A percentile compares a stretch with the other conserved stretches of the same genome.
Evolutionary conservation across 2,113 vertebrate genomes (phyloP).

Genomic region (Nematolebias whitei): DNA sequence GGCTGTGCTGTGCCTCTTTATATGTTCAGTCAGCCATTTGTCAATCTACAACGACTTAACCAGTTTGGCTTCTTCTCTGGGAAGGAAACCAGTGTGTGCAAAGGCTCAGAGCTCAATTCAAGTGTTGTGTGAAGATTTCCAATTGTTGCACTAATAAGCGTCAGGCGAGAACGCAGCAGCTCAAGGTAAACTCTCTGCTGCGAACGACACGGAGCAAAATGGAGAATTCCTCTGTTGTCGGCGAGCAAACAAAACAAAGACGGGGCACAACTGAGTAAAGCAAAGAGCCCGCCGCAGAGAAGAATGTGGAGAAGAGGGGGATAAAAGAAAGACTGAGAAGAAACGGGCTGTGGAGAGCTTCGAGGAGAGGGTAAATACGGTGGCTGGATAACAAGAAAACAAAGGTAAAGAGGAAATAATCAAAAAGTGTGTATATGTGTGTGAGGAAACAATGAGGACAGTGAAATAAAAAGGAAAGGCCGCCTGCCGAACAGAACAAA

Average conservation of each 20-base stretch:
- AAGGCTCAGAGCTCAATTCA: conserved; percentile 8
- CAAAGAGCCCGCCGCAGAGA: conserved; percentile 46
- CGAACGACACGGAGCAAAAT: conserved; percentile 29
- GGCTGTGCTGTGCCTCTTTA: too few relatives aligned
- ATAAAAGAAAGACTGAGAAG: conserved; percentile 33
- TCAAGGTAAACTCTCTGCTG: conserved; percentile 56
- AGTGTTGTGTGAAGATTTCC: conserved; percentile 11
- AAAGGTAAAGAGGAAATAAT: conserved; percentile 54
- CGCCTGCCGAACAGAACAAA: conserved; percentile 74
- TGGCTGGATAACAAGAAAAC: conserved; percentile 61
- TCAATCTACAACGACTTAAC: too few relatives aligned
- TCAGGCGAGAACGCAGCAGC: conserved; percentile 2
- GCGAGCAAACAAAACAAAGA: conserved; percentile 56
- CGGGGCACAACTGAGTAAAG: conserved; percentile 53
- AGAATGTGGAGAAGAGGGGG: conserved; percentile 49
- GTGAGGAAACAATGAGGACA: conserved; percentile 31
- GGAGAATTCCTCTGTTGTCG: conserved; percentile 44
- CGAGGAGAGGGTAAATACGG: conserved; percentile 66
- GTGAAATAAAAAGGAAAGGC: conserved; percentile 68
- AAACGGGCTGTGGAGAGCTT: conserved; percentile 45
- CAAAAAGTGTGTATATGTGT: conserved; percentile 32
- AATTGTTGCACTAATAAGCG: conserved; percentile 24
- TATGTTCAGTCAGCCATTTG: too few relatives aligned
- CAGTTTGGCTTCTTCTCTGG: not conserved
- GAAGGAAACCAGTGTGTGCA: conserved; percentile 5